phyloP scores from a whole-genome alignment of 2,888 invertebrate genomes.

The Eupsilia transversa region DNA sequence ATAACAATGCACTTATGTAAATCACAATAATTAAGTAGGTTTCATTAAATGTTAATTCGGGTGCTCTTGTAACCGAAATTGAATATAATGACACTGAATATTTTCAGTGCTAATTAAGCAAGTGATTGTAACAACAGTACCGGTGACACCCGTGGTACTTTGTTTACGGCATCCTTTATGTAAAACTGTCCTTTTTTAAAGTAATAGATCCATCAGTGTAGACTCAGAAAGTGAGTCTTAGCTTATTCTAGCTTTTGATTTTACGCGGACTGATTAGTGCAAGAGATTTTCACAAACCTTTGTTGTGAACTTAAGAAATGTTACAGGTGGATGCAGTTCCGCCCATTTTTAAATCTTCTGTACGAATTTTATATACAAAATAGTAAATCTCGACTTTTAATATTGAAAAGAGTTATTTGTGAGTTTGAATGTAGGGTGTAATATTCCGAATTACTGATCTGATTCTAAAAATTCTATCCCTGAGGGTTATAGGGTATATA shows the following conservation, averaged over 20 bases:
- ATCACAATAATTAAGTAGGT: conserved; percentile 38
- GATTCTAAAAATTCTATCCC: not conserved
- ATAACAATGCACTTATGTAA: conserved; percentile 44
- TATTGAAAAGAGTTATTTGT: not conserved
- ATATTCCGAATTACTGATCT: not conserved
- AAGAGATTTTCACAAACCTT: conserved; percentile 1
- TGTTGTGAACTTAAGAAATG: not conserved
- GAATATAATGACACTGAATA: conserved; percentile 46
- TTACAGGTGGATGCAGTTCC: not conserved
- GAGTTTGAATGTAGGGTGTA: not conserved
- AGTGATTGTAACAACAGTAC: conserved; percentile 27
- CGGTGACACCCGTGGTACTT: not conserved
- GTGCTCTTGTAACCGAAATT: conserved; percentile 35
- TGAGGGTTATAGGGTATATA: too few relatives aligned
- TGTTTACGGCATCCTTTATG: conserved; percentile 10
- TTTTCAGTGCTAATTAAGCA: conserved; percentile 54
- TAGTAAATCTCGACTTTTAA: too few relatives aligned
- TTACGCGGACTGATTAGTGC: not conserved
- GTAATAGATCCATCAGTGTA: not conserved
- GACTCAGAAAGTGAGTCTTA: not conserved
- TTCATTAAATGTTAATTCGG: conserved; percentile 58
- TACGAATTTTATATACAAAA: not conserved
- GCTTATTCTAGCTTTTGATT: not conserved
- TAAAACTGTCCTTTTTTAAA: conserved; percentile 20
- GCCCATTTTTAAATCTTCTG: not conserved